Conservation (phyloP, 2,888 invertebrate genomes). For the Drosophila neonasuta region DNA sequence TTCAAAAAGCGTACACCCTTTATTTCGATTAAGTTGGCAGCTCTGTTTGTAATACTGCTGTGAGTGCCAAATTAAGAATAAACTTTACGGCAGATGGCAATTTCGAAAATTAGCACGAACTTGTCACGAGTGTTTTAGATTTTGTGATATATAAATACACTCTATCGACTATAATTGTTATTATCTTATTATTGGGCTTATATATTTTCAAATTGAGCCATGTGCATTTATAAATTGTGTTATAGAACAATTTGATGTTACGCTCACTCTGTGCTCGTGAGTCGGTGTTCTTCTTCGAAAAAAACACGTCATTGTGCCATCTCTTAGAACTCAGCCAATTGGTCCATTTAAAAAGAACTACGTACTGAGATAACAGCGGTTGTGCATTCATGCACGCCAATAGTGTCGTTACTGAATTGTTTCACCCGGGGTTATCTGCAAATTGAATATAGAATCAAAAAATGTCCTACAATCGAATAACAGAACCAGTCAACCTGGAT, state of each 20-base stretch:
- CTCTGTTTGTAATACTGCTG: background rate
- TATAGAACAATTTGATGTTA: background rate
- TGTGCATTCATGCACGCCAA: background rate
- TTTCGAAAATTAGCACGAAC: background rate
- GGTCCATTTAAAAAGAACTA: conserved; percentile 15
- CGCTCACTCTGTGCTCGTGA: background rate
- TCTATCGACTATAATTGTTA: no score
- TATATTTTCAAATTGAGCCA: no score
- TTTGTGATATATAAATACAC: no score
- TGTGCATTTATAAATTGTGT: background rate
- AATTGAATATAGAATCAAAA: background rate
- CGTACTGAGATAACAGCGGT: conserved; percentile 7
- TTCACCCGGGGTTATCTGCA: conserved; percentile 1
- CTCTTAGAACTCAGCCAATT: conserved; percentile 13
- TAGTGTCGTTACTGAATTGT: background rate
- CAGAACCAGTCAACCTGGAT: background rate
- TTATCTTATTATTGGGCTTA: no score
- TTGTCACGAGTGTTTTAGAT: no score
- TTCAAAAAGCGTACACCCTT: background rate
- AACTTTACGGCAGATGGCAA: background rate
- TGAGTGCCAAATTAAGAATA: conserved; percentile 15
- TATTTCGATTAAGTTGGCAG: conserved; percentile 2
- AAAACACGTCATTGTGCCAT: conserved; percentile 21
- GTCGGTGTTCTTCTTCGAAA: background rate
- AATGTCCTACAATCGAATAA: conserved; percentile 48